A percentile compares a stretch with the other conserved stretches of the same genome.
Conservation (phyloP, 1,140 invertebrate genomes). For the Hypsibius dujardini region DNA sequence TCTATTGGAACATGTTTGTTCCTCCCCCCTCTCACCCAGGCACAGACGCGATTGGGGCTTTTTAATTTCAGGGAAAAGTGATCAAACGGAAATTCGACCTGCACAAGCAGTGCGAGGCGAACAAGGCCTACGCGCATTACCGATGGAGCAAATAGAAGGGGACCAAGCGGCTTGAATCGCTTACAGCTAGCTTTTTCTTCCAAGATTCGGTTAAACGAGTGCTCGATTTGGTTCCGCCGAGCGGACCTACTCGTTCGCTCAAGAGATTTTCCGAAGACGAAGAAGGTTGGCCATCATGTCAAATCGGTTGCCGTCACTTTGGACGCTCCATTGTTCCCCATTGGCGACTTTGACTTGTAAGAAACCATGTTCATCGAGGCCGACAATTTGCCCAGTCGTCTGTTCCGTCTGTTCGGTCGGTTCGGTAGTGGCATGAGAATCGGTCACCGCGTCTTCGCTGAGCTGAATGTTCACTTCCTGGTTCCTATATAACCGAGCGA, state of each 20-base stretch:
- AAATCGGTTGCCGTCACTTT: constrained; percentile 89
- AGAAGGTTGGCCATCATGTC: constrained; percentile 56
- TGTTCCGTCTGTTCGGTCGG: neutral
- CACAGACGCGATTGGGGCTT: constrained; percentile 12
- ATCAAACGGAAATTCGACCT: constrained; percentile 64
- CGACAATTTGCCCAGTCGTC: constrained; percentile 27
- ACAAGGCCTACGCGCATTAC: constrained; percentile 75
- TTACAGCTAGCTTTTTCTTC: neutral
- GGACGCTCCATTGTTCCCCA: constrained; percentile 49
- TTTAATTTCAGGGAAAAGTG: constrained; percentile 44
- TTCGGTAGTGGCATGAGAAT: neutral
- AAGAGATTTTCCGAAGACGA: constrained; percentile 19
- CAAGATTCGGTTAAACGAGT: too few relatives aligned
- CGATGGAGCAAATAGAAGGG: constrained; percentile 43
- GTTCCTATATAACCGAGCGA: constrained; percentile 14
- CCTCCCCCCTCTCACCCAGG: constrained; percentile 17
- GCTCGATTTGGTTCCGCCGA: neutral
- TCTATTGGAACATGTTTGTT: constrained; percentile 24
- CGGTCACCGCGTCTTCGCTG: neutral
- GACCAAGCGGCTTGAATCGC: constrained; percentile 16
- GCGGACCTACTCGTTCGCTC: neutral
- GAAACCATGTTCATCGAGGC: constrained; percentile 71
- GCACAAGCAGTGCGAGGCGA: constrained; percentile 67
- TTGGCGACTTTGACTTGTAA: constrained; percentile 47
- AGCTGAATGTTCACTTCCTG: constrained; percentile 18